A percentile compares a stretch with the other conserved stretches of the same genome.
Evolutionary conservation across 2,113 vertebrate genomes (phyloP).

Genomic region (Pluvialis apricaria): DNA sequence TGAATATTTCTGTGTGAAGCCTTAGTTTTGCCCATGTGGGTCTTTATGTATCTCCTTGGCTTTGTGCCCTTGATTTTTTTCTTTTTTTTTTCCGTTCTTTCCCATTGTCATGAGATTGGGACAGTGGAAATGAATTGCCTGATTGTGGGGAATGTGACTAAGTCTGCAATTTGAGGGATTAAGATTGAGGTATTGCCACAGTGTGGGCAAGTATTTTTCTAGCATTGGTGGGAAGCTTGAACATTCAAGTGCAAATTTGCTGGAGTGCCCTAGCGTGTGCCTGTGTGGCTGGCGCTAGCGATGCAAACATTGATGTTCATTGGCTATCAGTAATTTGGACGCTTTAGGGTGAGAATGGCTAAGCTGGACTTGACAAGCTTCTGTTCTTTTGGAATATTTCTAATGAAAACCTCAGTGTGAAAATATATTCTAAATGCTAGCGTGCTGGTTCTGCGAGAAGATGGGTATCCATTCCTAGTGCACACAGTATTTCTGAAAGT

Average conservation of each 20-base stretch:
- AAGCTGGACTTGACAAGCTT: not conserved
- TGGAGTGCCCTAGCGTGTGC: not conserved
- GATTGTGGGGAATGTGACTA: not conserved
- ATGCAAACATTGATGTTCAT: not conserved
- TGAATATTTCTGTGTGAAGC: not conserved
- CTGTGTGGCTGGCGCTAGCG: not conserved
- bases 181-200: not conserved
- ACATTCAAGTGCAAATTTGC: not conserved
- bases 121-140: not conserved
- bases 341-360: not conserved
- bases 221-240: not conserved
- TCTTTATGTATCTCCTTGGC: not conserved
- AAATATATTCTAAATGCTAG: not conserved
- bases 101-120: not conserved
- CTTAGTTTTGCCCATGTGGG: not conserved
- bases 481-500: accelerated
- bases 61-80: not conserved
- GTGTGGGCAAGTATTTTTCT: not conserved
- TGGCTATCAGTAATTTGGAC: not conserved
- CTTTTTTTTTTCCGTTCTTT: not conserved
- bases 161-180: not conserved
- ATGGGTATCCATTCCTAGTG: not conserved
- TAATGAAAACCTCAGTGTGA: not conserved
- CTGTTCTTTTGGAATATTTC: not conserved
- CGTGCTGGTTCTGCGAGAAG: not conserved